A percentile compares a stretch with the other conserved stretches of the same genome.
These are phyloP conservation scores for Lycia hirtaria DNA, from an alignment of 2,888 invertebrate species.

Conservation along the genomic window DNA sequence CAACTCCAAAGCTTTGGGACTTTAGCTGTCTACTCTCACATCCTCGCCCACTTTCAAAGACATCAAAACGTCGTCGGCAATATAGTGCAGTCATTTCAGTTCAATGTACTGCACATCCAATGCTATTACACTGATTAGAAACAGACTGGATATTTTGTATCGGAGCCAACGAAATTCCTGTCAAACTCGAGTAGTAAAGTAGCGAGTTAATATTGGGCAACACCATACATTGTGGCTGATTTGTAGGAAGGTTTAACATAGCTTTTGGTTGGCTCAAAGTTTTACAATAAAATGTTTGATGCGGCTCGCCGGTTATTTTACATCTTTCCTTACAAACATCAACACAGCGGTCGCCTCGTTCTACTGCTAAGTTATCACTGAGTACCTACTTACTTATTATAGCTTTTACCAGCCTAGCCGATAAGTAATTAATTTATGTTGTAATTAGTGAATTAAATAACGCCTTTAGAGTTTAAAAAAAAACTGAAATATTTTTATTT, in stretches of 20 bases:
- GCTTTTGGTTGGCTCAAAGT: constrained; percentile 35
- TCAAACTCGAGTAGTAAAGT: constrained; percentile 37
- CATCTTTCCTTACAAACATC: constrained; percentile 26
- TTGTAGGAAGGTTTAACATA: constrained; percentile 40
- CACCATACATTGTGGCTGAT: constrained; percentile 43
- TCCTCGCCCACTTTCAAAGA: constrained; percentile 21
- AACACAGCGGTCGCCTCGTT: neutral
- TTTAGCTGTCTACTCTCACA: constrained; percentile 19
- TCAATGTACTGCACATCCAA: constrained; percentile 30
- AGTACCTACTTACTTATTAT: too few relatives aligned
- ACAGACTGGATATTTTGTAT: constrained; percentile 37
- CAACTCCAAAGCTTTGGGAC: constrained; percentile 4
- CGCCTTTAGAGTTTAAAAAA: too few relatives aligned
- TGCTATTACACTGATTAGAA: constrained; percentile 38
- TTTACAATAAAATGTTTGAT: constrained; percentile 44
- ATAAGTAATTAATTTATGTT: too few relatives aligned
- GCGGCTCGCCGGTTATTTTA: constrained; percentile 32
- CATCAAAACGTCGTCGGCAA: constrained; percentile 28
- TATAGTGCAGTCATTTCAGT: constrained; percentile 20
- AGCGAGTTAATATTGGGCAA: constrained; percentile 40
- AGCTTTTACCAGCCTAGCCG: too few relatives aligned
- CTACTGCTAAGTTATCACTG: neutral
- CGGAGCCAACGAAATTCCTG: constrained; percentile 38
- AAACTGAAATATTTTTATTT: too few relatives aligned
- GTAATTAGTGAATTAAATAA: too few relatives aligned